These are phyloP conservation scores for Hyles euphorbiae DNA, from an alignment of 1,140 invertebrate genomes.

Conservation along the genomic window DNA sequence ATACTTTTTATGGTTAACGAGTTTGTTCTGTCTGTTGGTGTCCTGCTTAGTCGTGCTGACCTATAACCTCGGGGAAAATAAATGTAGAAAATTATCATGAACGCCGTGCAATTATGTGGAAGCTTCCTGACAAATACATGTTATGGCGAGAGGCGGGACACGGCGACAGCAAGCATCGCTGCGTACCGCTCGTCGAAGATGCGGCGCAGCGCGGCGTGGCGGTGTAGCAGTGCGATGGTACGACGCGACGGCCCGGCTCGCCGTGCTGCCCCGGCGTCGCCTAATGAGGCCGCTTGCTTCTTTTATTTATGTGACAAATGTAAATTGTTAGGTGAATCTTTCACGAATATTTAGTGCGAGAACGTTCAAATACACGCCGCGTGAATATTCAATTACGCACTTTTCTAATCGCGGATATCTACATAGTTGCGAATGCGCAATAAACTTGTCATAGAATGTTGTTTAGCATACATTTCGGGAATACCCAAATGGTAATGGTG, in stretches of 20 bases:
- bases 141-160: constrained; percentile 36
- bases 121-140: constrained; percentile 42
- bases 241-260: constrained; percentile 7
- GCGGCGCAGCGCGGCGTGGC: too few relatives aligned
- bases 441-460: constrained; percentile 37
- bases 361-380: constrained; percentile 30
- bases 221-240: too few relatives aligned
- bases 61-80: constrained; percentile 34
- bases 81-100: constrained; percentile 35
- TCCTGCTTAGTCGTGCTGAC: constrained; percentile 26
- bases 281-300: constrained; percentile 58
- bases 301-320: constrained; percentile 67
- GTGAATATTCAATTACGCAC: constrained; percentile 48
- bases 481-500: constrained; percentile 23
- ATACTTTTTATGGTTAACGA: constrained; percentile 23
- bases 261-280: constrained; percentile 31
- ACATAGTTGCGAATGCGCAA: constrained; percentile 29
- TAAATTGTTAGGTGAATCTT: constrained; percentile 55
- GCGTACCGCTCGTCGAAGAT: constrained; percentile 2
- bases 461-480: constrained; percentile 22
- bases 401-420: constrained; percentile 35
- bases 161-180: constrained; percentile 19
- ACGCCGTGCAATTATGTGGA: constrained; percentile 44
- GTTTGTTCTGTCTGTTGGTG: constrained; percentile 17
- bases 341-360: constrained; percentile 52